Evolutionary conservation across 2,888 invertebrate genomes (phyloP), one percentile per base, ranked within the genome.

Genomic region (Idaea aversata): DNA sequence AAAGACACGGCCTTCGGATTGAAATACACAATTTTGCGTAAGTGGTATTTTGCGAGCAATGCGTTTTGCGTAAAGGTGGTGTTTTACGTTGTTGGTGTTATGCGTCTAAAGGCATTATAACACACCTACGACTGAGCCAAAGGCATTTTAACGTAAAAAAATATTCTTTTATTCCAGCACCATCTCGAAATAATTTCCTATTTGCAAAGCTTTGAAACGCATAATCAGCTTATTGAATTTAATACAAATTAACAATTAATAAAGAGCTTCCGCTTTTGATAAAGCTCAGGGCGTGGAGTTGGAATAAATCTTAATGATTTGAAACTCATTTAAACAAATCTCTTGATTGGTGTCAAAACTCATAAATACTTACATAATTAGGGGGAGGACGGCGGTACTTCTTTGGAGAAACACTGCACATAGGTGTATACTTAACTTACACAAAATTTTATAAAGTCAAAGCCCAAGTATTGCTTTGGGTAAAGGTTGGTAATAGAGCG

Each of bases 181-280:
- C 61, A 61, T 61, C 34, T 34, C n/a, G 34, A 34, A 61, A 35
- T 35, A 34, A 61, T 5, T 13, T 47, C 13, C 47, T 47, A 47
- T 47, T 47, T 47, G 47, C 10, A 10, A 47, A 47, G 47, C 47
- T 47, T 47, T 47, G 47, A 47, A 47, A 47, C 47, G 47, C 47
- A 38, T 66, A 69, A 69, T 67, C 64, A 59, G 59, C 59, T 59
- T 59, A 71, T 72, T 62, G 67, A 74, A 78, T 76, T 73, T 82
- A 83, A 84, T 84, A 83, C 77, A 83, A 86, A 87, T 86, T 84
- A 83, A 77, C 78, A 85, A 83, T 87, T 83, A 86, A 83, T 83
- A 80, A 82, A 80, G 81, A 75, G 74, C 76, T 67, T 61, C 66
- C 75, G 72, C 67, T 74, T 73, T 69, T 72, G 47, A 5, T 47